A percentile compares a stretch with the other conserved stretches of the same genome.
phyloP scores from a whole-genome alignment of 2,888 invertebrate species.

The Panopea generosa region DNA sequence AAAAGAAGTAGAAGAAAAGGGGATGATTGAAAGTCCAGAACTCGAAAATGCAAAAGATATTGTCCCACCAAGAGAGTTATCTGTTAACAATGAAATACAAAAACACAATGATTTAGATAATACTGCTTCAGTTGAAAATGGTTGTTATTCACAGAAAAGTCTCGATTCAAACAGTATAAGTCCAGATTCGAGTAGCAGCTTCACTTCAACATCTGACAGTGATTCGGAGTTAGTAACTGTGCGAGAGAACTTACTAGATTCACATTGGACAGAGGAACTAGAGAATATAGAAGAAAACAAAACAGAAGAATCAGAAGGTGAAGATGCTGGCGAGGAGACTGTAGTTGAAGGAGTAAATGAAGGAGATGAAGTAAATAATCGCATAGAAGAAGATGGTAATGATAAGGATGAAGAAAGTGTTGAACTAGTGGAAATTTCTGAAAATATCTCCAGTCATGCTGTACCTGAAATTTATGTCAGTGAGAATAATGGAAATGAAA shows the following conservation, averaged over 20 bases:
- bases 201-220: constrained; percentile 40
- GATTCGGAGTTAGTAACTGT: constrained; percentile 59
- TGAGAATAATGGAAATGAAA: neutral
- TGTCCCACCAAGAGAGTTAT: neutral
- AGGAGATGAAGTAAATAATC: neutral
- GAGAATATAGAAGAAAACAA: neutral
- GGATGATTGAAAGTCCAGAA: too few species aligned
- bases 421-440: neutral
- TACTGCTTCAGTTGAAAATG: too few species aligned
- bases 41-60: too few species aligned
- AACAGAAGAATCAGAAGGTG: neutral
- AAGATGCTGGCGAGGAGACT: neutral
- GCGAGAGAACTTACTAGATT: constrained; percentile 32
- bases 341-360: neutral
- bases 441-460: neutral
- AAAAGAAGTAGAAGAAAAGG: too few species aligned
- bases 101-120: too few species aligned
- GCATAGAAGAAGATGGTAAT: neutral
- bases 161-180: constrained; percentile 46
- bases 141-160: neutral
- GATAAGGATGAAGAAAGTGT: neutral
- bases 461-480: neutral
- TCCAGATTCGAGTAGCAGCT: constrained; percentile 52
- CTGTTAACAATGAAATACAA: too few species aligned
- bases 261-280: neutral